Evolutionary conservation across 2,888 invertebrate genomes (phyloP).

Genomic region (Drosophila differens): DNA sequence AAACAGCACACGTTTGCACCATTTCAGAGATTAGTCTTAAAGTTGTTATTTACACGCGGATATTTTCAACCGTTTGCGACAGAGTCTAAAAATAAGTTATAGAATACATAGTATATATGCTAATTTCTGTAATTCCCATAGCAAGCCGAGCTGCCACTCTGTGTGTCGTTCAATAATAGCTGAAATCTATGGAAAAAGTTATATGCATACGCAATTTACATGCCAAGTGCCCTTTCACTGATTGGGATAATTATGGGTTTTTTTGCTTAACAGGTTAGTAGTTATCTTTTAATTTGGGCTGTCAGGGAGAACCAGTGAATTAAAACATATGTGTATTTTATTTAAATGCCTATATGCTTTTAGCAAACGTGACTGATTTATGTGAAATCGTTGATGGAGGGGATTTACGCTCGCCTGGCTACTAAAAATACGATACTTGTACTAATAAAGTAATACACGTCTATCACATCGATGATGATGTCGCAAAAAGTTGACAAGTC

Average conservation of each 20-base stretch:
- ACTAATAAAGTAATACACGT: slow-evolving; percentile 1
- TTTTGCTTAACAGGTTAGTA: slow-evolving; percentile 7
- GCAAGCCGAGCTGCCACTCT: neutral
- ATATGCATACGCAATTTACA: slow-evolving; percentile 24
- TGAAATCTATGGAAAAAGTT: neutral
- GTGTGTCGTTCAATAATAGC: neutral
- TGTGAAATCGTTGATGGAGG: no score
- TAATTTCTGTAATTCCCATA: neutral
- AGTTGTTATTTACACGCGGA: neutral
- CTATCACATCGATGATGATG: slow-evolving; percentile 7
- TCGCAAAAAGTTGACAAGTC: neutral
- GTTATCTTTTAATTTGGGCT: neutral
- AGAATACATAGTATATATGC: neutral
- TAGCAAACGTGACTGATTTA: slow-evolving; percentile 19
- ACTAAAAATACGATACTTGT: slow-evolving; percentile 4
- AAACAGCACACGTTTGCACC: neutral
- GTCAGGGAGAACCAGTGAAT: neutral
- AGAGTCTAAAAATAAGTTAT: neutral
- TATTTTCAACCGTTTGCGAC: neutral
- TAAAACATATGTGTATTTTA: slow-evolving; percentile 10
- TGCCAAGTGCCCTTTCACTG: slow-evolving; percentile 14
- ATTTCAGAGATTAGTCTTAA: neutral
- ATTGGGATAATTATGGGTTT: slow-evolving; percentile 6
- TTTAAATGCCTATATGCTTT: neutral
- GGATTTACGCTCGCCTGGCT: slow-evolving; percentile 31